Evolutionary conservation across 1,140 invertebrate species (phyloP), one percentile per base, ranked within the genome.

Genomic region (Babylonia areolata): DNA sequence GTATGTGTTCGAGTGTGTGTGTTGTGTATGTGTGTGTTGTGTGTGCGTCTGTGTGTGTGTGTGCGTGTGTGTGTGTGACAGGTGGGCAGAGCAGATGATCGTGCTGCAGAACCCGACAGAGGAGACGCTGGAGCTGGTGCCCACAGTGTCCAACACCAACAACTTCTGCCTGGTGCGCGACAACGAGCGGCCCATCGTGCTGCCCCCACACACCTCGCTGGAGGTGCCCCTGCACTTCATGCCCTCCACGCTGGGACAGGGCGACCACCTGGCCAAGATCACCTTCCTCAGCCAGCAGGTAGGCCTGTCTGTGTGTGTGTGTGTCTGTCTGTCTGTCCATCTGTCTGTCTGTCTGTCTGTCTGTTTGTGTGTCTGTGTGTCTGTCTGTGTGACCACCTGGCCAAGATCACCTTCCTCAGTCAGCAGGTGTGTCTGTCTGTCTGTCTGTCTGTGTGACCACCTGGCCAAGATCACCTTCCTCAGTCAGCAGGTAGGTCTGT

Each of bases 261-360:
- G 84, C 17, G 93, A 93, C 79, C 93, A 94, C 83, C 84, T 88
- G 23, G 89, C 92, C 39, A 91, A 92, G 80, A 90, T 94, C 37
- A 90, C 88, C 33, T 94, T 94, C 90, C 81, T 87, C 37, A 93
- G 92, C 90, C 89, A 93, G 91, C 93, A 94, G 91, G 93, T 93
- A 86, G 37, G 87, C 42, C 23, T 79, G 77, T 79, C 11, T 1
- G 5, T 40, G 15, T 79, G 39, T 42, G 39, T 79, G 15, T 42
- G 77, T 40, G 12, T 79, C 15, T 42, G 77, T 79, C 23, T 79
- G 77, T 79, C 11, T 46, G 77, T 79, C 9, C 42, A 15, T 79
- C 15, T 42, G 77, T 79, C 23, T 42, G 77, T 42, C 23, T 42
- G 40, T 46, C 23, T 40, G 31, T 75, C 0, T 75, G 73, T 75